Conservation (phyloP, 2,888 invertebrate species). For the Spilarctia lutea region DNA sequence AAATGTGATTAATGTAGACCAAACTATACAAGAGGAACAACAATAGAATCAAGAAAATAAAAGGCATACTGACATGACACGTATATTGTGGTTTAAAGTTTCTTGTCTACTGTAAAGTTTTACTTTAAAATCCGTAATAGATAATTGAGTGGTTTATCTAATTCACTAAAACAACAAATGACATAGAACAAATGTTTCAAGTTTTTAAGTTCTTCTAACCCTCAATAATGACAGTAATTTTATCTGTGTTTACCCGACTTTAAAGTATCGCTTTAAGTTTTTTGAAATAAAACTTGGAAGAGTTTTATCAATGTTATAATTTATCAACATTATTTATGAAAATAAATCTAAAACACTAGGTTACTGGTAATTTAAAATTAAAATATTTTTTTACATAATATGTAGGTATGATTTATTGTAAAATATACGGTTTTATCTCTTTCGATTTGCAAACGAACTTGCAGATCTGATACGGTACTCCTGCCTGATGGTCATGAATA, state of each 20-base stretch:
- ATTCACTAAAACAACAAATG: not conserved
- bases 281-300: not conserved
- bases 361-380: not conserved
- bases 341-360: not conserved
- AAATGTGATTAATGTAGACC: not conserved
- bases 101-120: not conserved
- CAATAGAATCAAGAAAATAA: not conserved
- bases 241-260: not conserved
- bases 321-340: not conserved
- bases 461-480: too few relatives aligned
- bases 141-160: not conserved
- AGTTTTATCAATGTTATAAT: too few relatives aligned
- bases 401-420: too few relatives aligned
- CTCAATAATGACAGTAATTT: too few relatives aligned
- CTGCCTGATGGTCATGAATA: too few relatives aligned
- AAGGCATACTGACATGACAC: not conserved
- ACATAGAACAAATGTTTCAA: not conserved
- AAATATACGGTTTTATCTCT: too few relatives aligned
- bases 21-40: not conserved
- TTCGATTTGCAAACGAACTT: too few relatives aligned
- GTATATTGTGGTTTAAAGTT: too few relatives aligned
- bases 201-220: too few relatives aligned
- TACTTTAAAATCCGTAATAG: not conserved
- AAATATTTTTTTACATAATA: too few relatives aligned
- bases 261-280: not conserved